Evolutionary conservation across 2,113 vertebrate genomes (phyloP).

Genomic region (Baryphthengus martii): DNA sequence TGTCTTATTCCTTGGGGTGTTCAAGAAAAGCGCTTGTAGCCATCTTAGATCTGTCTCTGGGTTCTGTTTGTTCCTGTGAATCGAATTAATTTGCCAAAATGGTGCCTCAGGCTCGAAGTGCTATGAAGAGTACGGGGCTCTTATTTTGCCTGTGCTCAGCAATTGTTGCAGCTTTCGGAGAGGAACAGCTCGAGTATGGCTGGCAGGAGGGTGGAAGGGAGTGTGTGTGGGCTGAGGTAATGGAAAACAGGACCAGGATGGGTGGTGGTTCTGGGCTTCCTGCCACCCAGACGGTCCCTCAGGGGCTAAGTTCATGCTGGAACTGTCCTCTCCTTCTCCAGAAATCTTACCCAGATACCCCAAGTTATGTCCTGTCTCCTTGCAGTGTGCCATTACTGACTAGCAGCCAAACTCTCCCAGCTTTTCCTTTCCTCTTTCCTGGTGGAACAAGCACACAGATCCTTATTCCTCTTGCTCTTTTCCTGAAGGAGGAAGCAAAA

Average conservation of each 20-base stretch:
- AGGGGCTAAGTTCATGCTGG: slow-evolving; percentile 29
- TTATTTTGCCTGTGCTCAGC: not conserved
- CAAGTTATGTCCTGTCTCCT: not conserved
- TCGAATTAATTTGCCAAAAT: not conserved
- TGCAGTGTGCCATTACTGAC: not conserved
- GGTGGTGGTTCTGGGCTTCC: slow-evolving; percentile 40
- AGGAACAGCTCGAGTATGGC: not conserved
- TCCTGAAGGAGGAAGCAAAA: not conserved
- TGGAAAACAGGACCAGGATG: slow-evolving; percentile 34
- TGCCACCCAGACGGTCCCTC: slow-evolving; percentile 53
- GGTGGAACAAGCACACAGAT: not conserved
- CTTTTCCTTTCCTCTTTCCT: not conserved
- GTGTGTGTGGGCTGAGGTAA: slow-evolving; percentile 58
- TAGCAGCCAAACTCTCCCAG: not conserved
- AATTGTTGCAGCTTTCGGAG: not conserved
- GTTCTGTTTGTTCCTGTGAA: not conserved
- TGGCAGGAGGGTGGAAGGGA: slow-evolving; percentile 6
- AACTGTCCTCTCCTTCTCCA: not conserved
- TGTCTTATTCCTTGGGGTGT: not conserved
- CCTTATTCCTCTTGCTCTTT: not conserved
- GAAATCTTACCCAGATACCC: slow-evolving; percentile 1
- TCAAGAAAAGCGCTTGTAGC: not conserved
- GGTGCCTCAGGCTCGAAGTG: accelerated
- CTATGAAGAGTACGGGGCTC: accelerated
- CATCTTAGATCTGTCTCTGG: accelerated